phyloP scores from a whole-genome alignment of 2,888 invertebrate species.

The Gymnocheta viridis region DNA sequence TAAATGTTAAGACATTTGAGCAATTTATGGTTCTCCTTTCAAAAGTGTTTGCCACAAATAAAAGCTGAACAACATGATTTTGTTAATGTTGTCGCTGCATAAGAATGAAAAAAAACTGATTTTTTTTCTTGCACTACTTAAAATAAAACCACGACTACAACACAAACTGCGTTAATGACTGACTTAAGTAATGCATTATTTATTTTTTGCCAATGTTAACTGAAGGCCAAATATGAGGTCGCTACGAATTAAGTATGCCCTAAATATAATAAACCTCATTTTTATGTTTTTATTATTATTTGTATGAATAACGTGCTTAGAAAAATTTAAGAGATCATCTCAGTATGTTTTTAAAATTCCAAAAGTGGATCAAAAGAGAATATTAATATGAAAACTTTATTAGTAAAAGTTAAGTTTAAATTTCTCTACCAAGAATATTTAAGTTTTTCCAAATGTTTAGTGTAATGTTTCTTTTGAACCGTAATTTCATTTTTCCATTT shows the following conservation, averaged over 20 bases:
- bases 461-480: no score
- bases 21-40: conserved; percentile 66
- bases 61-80: conserved; percentile 53
- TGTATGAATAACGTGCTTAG: no score
- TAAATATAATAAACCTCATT: background rate
- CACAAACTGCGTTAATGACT: conserved; percentile 63
- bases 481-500: background rate
- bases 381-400: no score
- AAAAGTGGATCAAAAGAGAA: no score
- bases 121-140: conserved; percentile 28
- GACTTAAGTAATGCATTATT: conserved; percentile 60
- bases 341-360: background rate
- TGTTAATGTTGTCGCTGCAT: conserved; percentile 61
- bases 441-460: no score
- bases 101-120: conserved; percentile 42
- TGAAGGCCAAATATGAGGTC: background rate
- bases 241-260: conserved; percentile 14
- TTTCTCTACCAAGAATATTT: no score
- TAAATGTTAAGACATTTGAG: conserved; percentile 57
- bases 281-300: no score
- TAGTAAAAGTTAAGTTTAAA: no score
- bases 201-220: background rate
- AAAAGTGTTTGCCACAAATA: conserved; percentile 47
- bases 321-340: background rate
- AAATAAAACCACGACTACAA: background rate